phyloP scores from a whole-genome alignment of 2,888 invertebrate genomes.

The Chrysomela aeneicollis region DNA sequence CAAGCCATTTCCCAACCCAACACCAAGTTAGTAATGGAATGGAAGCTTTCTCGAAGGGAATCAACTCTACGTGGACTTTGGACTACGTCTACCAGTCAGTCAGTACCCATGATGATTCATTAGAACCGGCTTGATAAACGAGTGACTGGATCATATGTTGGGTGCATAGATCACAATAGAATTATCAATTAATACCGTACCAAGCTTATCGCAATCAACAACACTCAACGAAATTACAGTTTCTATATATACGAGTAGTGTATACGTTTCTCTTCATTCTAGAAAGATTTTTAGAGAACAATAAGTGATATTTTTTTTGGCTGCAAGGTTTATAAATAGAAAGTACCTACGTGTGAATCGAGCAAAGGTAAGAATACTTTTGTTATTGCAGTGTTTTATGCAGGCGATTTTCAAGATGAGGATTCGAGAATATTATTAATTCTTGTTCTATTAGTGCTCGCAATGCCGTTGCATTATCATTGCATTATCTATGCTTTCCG shows the following conservation, averaged over 20 bases:
- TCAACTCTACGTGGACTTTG: slow-evolving; percentile 19
- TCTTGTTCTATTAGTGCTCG: too few species aligned
- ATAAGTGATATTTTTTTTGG: background rate
- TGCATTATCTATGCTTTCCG: too few species aligned
- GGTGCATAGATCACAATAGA: background rate
- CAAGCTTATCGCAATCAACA: slow-evolving; percentile 3
- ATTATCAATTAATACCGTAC: background rate
- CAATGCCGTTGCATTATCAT: too few species aligned
- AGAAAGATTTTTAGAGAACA: background rate
- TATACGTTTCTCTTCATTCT: background rate
- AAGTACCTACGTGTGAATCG: too few species aligned
- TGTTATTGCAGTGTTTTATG: too few species aligned
- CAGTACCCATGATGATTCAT: background rate
- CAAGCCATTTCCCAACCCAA: background rate
- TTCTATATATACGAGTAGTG: slow-evolving; percentile 23
- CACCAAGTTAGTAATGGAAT: background rate
- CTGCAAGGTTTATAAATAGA: too few species aligned
- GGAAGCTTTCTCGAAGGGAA: slow-evolving; percentile 11
- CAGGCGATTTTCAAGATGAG: too few species aligned
- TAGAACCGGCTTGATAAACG: slow-evolving; percentile 10
- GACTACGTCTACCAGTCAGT: slow-evolving; percentile 20
- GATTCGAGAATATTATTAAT: too few species aligned
- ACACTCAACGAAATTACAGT: slow-evolving; percentile 6
- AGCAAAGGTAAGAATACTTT: too few species aligned
- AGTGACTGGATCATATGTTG: slow-evolving; percentile 18